Conservation (phyloP, 2,888 invertebrate species). For the Gymnosoma rotundatum region DNA sequence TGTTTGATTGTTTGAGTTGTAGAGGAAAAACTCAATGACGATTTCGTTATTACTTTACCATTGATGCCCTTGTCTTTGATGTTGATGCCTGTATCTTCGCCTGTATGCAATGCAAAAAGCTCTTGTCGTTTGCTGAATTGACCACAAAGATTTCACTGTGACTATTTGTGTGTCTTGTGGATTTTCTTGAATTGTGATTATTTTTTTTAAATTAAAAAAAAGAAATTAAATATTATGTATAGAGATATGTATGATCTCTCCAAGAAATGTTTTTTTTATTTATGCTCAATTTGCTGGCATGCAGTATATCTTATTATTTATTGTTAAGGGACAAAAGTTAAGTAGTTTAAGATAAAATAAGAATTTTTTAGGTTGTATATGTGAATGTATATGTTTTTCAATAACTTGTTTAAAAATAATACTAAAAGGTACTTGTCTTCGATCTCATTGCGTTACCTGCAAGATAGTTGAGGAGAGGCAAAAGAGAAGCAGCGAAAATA, state of each 20-base stretch:
- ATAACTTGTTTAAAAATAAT: too few relatives aligned
- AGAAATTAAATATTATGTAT: background rate
- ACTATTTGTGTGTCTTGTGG: constrained; percentile 5
- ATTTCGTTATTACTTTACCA: constrained; percentile 58
- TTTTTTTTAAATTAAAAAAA: background rate
- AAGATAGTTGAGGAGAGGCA: too few relatives aligned
- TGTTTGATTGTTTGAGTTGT: constrained; percentile 13
- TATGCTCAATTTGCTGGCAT: constrained; percentile 57
- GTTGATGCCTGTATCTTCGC: background rate
- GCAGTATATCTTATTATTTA: constrained; percentile 19
- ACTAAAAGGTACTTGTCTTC: too few relatives aligned
- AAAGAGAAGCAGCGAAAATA: too few relatives aligned
- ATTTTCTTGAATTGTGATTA: background rate
- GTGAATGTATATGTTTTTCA: too few relatives aligned
- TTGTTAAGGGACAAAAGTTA: constrained; percentile 11
- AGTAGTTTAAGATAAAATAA: too few relatives aligned
- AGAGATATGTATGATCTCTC: background rate
- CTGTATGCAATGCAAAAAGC: background rate
- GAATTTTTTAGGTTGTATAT: too few relatives aligned
- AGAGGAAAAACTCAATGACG: constrained; percentile 53
- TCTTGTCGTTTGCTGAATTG: constrained; percentile 48
- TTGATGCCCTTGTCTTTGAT: constrained; percentile 42
- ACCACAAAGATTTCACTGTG: constrained; percentile 53
- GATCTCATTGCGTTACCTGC: too few relatives aligned
- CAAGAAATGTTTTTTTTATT: constrained; percentile 59